phyloP scores from a whole-genome alignment of 2,888 invertebrate species.

The Ditylenchus weischeri region DNA sequence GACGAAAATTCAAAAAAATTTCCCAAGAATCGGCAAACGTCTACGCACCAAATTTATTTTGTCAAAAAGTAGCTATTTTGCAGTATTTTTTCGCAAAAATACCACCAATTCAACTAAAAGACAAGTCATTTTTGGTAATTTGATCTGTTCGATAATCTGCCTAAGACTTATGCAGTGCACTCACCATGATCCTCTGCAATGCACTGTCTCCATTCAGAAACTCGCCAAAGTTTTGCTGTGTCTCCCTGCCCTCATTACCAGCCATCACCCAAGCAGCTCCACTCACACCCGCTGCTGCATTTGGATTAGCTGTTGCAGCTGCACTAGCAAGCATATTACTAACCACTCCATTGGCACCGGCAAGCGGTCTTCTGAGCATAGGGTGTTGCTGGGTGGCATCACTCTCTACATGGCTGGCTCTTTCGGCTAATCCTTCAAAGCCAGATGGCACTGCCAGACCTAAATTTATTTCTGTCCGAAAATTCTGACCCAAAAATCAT shows the following conservation, averaged over 20 bases:
- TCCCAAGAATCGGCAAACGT: not conserved
- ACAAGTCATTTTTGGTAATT: too few species aligned
- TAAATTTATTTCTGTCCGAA: too few species aligned
- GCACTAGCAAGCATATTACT: not conserved
- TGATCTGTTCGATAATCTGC: too few species aligned
- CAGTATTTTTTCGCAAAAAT: too few species aligned
- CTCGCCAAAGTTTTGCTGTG: constrained; percentile 1
- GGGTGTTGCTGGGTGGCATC: not conserved
- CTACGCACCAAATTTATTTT: not conserved
- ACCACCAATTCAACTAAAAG: too few species aligned
- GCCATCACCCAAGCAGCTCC: not conserved
- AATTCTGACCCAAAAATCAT: too few species aligned
- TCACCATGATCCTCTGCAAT: constrained; percentile 8
- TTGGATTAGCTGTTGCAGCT: not conserved
- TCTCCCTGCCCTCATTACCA: too few species aligned
- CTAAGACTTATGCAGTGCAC: not conserved
- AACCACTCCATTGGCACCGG: not conserved
- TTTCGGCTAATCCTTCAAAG: too few species aligned
- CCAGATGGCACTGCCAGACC: too few species aligned
- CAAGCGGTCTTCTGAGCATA: not conserved
- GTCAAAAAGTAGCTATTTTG: too few species aligned
- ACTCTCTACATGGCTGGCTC: too few species aligned
- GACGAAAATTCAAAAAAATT: too few species aligned
- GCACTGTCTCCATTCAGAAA: constrained; percentile 2
- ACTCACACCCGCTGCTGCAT: not conserved